phyloP scores from a whole-genome alignment of 2,113 vertebrate species.

The Neotragus moschatus region DNA sequence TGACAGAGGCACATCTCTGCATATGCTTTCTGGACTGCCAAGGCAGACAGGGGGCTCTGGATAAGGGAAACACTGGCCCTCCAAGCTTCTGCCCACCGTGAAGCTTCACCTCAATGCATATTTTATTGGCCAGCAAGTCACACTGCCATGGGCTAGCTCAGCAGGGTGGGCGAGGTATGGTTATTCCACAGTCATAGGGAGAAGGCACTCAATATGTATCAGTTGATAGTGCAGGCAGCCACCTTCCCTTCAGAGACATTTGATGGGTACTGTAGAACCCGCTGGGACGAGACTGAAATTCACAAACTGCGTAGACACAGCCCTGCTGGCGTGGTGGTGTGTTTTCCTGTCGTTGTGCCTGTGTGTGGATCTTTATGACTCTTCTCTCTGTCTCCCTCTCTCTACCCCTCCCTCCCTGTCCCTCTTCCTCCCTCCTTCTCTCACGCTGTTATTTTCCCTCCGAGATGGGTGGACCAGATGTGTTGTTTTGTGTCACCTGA shows the following conservation, averaged over 20 bases:
- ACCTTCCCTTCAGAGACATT: background rate
- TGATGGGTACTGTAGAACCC: background rate
- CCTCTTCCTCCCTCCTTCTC: background rate
- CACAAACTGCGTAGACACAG: fast-evolving
- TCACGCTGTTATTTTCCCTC: background rate
- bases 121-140: background rate
- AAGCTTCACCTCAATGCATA: background rate
- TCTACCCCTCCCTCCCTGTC: background rate
- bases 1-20: background rate
- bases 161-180: background rate
- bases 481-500: background rate
- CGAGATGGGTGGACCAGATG: background rate
- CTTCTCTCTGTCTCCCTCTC: background rate
- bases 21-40: background rate
- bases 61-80: background rate
- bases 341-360: background rate
- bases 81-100: background rate
- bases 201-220: fast-evolving
- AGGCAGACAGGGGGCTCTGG: background rate
- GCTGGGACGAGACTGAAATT: background rate
- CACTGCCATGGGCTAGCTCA: background rate
- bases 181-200: background rate
- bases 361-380: background rate
- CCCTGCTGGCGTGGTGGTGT: background rate
- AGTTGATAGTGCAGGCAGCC: fast-evolving